Percentiles rank a stretch among this genome's conserved stretches.
Evolutionary conservation across 2,888 invertebrate genomes (phyloP).

Genomic region (Aleiodes leptofemur): DNA sequence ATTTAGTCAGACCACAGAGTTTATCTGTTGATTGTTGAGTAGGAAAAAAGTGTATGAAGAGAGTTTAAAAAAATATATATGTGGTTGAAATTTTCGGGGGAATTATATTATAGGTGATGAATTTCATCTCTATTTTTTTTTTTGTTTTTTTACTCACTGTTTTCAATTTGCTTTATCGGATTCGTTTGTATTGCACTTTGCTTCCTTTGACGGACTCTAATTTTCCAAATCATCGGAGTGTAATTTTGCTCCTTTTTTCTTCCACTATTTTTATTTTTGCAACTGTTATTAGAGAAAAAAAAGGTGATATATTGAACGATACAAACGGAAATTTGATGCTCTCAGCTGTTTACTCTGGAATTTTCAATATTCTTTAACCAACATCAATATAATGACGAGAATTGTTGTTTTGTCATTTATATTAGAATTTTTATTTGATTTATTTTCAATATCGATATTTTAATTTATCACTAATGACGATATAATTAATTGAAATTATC

Average conservation of each 20-base stretch:
- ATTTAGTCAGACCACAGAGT: constrained; percentile 26
- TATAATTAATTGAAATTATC: not conserved
- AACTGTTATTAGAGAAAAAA: not conserved
- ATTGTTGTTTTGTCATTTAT: not conserved
- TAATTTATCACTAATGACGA: too few relatives aligned
- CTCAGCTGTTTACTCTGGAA: constrained; percentile 18
- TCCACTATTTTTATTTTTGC: not conserved
- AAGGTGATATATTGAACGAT: not conserved
- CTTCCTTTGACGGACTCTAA: not conserved
- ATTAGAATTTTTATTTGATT: not conserved
- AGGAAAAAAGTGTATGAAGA: constrained; percentile 16
- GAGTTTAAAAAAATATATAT: not conserved
- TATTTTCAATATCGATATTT: not conserved
- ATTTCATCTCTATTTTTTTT: constrained; percentile 3
- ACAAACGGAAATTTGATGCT: constrained; percentile 3
- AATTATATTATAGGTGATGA: constrained; percentile 32
- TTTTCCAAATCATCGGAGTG: not conserved
- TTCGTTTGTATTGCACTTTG: not conserved
- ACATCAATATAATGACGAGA: not conserved
- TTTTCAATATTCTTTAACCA: not conserved
- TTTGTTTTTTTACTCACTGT: not conserved
- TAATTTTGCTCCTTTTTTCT: too few relatives aligned
- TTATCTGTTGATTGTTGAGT: constrained; percentile 31
- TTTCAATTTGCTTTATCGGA: not conserved
- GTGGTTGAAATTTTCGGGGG: constrained; percentile 9